These are phyloP conservation scores for Ardeotis arabs DNA, from an alignment of 2,113 vertebrate genomes.

Conservation along the genomic window DNA sequence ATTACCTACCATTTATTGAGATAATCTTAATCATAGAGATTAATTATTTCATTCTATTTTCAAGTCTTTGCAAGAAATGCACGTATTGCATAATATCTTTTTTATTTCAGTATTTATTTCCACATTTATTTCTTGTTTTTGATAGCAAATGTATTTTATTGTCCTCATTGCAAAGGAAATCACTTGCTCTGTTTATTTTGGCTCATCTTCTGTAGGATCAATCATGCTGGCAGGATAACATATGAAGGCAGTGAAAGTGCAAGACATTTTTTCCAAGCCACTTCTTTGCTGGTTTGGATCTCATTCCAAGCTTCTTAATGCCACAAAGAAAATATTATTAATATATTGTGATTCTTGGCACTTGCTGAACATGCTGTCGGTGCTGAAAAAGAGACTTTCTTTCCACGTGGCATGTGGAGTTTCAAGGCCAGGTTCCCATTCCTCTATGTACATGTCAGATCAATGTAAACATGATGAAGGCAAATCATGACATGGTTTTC, in stretches of 20 bases:
- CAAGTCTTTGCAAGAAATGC: not conserved
- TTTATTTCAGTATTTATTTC: not conserved
- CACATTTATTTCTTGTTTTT: not conserved
- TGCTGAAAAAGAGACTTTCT: not conserved
- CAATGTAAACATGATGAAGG: not conserved
- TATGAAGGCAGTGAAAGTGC: not conserved
- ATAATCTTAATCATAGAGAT: not conserved
- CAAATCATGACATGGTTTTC: not conserved
- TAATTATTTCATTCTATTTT: not conserved
- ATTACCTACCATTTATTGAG: not conserved
- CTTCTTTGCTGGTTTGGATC: slow-evolving; percentile 7
- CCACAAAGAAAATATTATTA: slow-evolving; percentile 44
- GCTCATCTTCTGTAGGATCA: slow-evolving; percentile 6
- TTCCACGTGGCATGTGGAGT: not conserved
- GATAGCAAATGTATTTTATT: slow-evolving; percentile 15
- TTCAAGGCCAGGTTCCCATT: not conserved
- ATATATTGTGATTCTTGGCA: slow-evolving; percentile 55
- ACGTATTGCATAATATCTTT: not conserved
- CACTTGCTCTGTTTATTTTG: slow-evolving; percentile 30
- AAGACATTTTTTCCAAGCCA: slow-evolving; percentile 14
- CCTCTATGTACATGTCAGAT: not conserved
- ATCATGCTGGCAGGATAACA: slow-evolving; percentile 12
- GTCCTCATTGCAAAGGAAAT: not conserved
- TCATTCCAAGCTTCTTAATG: not conserved
- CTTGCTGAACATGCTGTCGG: not conserved